Percentiles rank a stretch among this genome's conserved stretches.
Evolutionary conservation across 92 coral and sea anemone genomes (phyloP).

Genomic region (Palythoa grandiflora): DNA sequence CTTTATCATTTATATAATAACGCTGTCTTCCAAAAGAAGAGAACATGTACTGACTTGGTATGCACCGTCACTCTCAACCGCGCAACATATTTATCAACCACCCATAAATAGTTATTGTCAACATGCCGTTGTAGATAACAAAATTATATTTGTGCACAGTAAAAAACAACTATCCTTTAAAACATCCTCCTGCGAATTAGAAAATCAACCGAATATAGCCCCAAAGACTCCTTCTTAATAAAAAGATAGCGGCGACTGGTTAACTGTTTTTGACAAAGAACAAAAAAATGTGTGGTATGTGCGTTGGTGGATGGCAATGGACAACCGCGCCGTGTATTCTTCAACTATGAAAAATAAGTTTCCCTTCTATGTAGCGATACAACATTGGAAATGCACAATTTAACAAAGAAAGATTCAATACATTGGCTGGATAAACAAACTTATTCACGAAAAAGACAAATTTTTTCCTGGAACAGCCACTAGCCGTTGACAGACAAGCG

Average conservation of each 20-base stretch:
- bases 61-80: background rate
- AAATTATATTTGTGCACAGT: background rate
- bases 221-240: conserved; percentile 26
- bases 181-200: background rate
- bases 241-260: conserved; percentile 20
- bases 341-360: background rate
- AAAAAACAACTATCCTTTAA: background rate
- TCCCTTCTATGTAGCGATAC: background rate
- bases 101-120: background rate
- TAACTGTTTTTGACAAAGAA: conserved; percentile 27
- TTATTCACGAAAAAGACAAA: conserved; percentile 3
- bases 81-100: background rate
- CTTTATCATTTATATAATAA: background rate
- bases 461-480: conserved; percentile 19
- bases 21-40: background rate
- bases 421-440: background rate
- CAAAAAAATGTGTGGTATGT: conserved; percentile 15
- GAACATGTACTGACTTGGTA: background rate
- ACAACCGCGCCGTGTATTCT: background rate
- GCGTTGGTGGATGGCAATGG: conserved; percentile 19
- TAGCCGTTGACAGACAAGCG: conserved; percentile 24
- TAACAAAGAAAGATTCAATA: background rate
- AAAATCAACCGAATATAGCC: background rate
- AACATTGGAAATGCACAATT: background rate
- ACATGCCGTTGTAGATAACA: conserved; percentile 2